Conservation (phyloP, 2,113 vertebrate genomes). For the Ovis canadensis region DNA sequence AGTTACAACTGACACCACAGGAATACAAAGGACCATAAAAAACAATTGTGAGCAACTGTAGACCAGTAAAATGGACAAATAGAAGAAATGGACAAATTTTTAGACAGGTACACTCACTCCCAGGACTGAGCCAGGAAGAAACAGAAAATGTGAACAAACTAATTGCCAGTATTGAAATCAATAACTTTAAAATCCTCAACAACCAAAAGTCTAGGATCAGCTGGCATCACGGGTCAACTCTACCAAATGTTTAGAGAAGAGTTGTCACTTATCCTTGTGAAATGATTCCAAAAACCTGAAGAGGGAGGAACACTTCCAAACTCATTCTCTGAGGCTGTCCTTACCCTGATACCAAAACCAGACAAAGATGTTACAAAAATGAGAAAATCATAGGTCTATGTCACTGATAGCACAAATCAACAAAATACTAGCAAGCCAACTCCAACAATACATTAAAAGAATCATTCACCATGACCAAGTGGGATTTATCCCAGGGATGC, state of each 20-base stretch:
- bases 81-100: background rate
- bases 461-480: background rate
- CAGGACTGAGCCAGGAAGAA: background rate
- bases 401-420: background rate
- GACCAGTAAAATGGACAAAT: background rate
- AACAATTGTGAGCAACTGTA: background rate
- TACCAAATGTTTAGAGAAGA: background rate
- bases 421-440: background rate
- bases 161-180: background rate
- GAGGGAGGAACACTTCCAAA: background rate
- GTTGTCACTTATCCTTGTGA: background rate
- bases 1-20: background rate
- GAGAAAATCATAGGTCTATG: background rate
- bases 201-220: background rate
- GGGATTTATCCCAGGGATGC: background rate
- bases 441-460: background rate
- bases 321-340: background rate
- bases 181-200: background rate
- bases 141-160: background rate
- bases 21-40: background rate
- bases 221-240: background rate
- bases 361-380: background rate
- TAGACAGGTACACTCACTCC: background rate
- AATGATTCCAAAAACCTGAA: background rate
- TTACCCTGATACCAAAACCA: background rate